Conservation (phyloP, 2,888 invertebrate species). For the Cylloceria caligata region DNA sequence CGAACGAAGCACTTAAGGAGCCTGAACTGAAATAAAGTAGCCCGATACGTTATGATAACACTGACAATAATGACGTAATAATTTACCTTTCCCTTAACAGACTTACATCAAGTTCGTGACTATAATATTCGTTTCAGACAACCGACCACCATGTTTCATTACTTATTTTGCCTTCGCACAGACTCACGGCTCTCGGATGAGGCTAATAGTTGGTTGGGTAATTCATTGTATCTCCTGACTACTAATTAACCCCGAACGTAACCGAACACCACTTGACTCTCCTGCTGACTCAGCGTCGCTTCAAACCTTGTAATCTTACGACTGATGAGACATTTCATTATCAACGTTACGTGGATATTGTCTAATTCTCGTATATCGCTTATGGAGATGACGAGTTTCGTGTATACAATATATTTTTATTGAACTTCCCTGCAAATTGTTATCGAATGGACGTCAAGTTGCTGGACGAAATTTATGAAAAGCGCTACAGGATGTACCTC, state of each 20-base stretch:
- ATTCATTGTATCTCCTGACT: constrained; percentile 10
- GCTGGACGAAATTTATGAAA: constrained; percentile 3
- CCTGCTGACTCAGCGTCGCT: not conserved
- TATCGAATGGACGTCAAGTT: not conserved
- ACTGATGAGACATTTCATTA: constrained; percentile 13
- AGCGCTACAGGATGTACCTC: not conserved
- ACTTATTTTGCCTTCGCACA: constrained; percentile 1
- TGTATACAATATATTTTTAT: not conserved
- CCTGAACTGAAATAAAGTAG: too few relatives aligned
- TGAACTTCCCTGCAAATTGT: constrained; percentile 3
- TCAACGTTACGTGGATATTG: not conserved
- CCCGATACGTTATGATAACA: not conserved
- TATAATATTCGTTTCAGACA: not conserved
- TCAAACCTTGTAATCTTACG: not conserved
- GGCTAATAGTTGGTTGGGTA: constrained; percentile 11
- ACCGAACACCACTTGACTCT: not conserved
- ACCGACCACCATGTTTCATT: constrained; percentile 3
- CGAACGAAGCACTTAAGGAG: too few relatives aligned
- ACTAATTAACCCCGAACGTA: constrained; percentile 11
- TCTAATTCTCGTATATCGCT: not conserved
- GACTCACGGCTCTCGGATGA: not conserved
- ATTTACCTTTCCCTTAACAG: not conserved
- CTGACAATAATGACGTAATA: not conserved
- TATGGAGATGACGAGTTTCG: not conserved
- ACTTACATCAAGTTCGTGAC: not conserved